Evolutionary conservation across 2,797 vertebrate species (phyloP).

Genomic region (Sciurus carolinensis): DNA sequence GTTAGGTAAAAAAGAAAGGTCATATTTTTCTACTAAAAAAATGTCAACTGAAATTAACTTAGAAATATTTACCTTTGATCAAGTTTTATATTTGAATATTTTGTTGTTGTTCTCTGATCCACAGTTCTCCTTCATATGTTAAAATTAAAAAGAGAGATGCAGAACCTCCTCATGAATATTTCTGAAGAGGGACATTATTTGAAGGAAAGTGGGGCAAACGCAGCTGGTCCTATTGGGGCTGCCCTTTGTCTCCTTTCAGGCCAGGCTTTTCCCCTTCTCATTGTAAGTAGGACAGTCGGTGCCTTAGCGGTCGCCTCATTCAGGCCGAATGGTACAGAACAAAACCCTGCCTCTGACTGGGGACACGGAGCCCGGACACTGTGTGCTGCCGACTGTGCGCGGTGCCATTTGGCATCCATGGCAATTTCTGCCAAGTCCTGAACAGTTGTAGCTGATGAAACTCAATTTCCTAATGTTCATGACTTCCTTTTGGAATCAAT

Average conservation of each 20-base stretch:
- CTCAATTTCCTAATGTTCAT: not conserved
- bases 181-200: conserved; percentile 41
- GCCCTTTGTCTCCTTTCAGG: not conserved
- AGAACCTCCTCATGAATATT: conserved; percentile 60
- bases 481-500: conserved; percentile 31
- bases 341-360: conserved; percentile 16
- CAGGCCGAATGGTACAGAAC: conserved; percentile 41
- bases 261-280: conserved; percentile 1
- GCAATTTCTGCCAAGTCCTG: conserved; percentile 27
- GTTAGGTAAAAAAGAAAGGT: not conserved
- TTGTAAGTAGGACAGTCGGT: conserved; percentile 72
- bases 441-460: not conserved
- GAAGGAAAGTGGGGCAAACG: not conserved
- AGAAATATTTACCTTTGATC: not conserved
- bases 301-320: conserved; percentile 49
- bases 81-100: not conserved
- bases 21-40: not conserved
- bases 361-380: not conserved
- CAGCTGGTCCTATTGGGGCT: not conserved
- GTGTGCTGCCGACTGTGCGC: conserved; percentile 4
- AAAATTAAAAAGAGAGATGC: conserved; percentile 13
- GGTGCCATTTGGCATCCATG: not conserved
- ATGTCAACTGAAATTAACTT: not conserved
- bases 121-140: not conserved
- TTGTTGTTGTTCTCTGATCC: not conserved